Conservation (phyloP, 2,888 invertebrate species). For the Andrena flavipes region DNA sequence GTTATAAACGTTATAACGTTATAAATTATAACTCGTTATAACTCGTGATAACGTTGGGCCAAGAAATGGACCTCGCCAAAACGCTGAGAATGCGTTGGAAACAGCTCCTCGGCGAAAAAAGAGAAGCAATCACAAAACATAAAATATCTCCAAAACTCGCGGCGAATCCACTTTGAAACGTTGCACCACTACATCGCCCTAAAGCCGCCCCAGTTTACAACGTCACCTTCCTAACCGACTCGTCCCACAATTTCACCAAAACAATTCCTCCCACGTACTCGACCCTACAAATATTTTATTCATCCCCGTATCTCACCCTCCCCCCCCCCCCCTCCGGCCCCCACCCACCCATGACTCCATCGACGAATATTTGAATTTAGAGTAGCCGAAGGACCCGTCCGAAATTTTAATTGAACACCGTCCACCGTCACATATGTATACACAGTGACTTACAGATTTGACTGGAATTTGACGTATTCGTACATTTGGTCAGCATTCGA, state of each 20-base stretch:
- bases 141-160: not conserved
- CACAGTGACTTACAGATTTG: not conserved
- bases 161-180: conserved; percentile 22
- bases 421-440: not conserved
- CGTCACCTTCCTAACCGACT: not conserved
- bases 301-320: conserved; percentile 9
- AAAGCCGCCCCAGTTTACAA: conserved; percentile 9
- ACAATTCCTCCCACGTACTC: conserved; percentile 45
- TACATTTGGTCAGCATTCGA: no score
- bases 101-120: not conserved
- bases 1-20: no score
- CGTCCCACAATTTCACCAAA: conserved; percentile 19
- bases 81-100: not conserved
- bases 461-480: no score
- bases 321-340: no score
- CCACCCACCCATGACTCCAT: not conserved
- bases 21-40: no score
- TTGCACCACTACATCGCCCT: not conserved
- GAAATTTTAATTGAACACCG: conserved; percentile 29
- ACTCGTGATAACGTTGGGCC: not conserved
- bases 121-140: not conserved
- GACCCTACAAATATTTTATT: conserved; percentile 38
- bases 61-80: not conserved
- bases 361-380: conserved; percentile 8
- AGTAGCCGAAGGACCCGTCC: not conserved